These are phyloP conservation scores for Nemoura dubitans DNA, from an alignment of 2,888 invertebrate species.

Conservation along the genomic window DNA sequence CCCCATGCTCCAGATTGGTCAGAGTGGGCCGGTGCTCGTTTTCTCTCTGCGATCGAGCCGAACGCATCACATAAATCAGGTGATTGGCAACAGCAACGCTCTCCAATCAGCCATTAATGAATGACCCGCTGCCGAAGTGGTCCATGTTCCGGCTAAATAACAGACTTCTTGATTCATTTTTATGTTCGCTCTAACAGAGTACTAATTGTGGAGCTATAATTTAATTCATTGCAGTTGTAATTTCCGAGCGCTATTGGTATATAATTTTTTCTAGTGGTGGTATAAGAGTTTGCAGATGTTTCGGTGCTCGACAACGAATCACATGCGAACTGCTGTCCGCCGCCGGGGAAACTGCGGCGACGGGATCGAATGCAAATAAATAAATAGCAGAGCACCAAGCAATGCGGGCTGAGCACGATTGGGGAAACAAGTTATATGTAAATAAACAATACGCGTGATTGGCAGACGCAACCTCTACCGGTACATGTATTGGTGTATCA, in stretches of 20 bases:
- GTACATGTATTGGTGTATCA: too few species aligned
- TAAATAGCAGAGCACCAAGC: neutral
- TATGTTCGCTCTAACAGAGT: neutral
- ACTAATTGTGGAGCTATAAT: neutral
- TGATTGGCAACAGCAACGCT: conserved; percentile 36
- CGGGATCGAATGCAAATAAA: neutral
- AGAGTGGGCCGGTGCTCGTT: neutral
- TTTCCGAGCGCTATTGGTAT: neutral
- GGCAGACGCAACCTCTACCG: neutral
- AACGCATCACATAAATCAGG: conserved; percentile 18
- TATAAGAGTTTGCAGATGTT: neutral
- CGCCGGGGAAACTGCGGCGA: neutral
- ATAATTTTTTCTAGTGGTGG: neutral
- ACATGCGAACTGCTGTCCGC: neutral
- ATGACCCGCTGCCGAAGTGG: conserved; percentile 27
- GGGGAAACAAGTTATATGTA: neutral
- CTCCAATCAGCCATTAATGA: conserved; percentile 35
- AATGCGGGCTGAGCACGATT: neutral
- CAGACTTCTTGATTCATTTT: neutral
- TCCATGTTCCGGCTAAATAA: conserved; percentile 4
- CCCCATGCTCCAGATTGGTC: too few species aligned
- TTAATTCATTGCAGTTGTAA: neutral
- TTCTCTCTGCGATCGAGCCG: neutral
- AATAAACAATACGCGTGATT: neutral
- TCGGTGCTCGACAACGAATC: neutral